Percentiles rank a stretch among this genome's conserved stretches.
Evolutionary conservation across 2,888 invertebrate species (phyloP).

Genomic region (Mesorhabditis spiculigera): DNA sequence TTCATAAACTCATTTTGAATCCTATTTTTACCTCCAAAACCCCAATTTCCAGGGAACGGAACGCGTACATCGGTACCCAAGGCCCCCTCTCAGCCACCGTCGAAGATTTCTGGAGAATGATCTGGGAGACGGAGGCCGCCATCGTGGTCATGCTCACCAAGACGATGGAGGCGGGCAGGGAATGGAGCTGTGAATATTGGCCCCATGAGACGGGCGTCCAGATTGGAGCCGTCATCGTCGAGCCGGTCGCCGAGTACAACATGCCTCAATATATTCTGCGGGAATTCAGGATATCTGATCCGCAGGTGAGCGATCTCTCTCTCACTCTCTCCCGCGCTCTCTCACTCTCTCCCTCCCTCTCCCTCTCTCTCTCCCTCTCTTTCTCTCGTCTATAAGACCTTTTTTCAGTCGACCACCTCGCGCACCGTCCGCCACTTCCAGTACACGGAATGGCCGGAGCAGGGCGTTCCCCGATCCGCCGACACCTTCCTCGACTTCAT

Average conservation of each 20-base stretch:
- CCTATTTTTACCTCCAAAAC: neutral
- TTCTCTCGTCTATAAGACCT: neutral
- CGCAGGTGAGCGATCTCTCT: slow-evolving; percentile 66
- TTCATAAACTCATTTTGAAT: neutral
- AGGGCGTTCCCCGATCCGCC: slow-evolving; percentile 84
- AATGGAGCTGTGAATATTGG: slow-evolving; percentile 99
- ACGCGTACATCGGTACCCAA: slow-evolving; percentile 95
- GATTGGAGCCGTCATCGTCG: slow-evolving; percentile 89
- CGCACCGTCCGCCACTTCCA: slow-evolving; percentile 90
- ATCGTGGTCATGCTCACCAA: slow-evolving; percentile 87
- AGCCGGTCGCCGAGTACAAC: slow-evolving; percentile 98
- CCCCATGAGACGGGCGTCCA: slow-evolving; percentile 73
- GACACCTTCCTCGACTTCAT: slow-evolving; percentile 99
- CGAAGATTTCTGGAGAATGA: slow-evolving; percentile 98
- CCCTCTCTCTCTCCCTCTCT: neutral
- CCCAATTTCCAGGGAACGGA: slow-evolving; percentile 63
- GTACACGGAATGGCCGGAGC: slow-evolving; percentile 66
- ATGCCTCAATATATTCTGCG: slow-evolving; percentile 98
- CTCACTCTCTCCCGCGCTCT: too few species aligned
- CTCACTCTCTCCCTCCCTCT: too few species aligned
- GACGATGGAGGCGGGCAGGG: slow-evolving; percentile 65
- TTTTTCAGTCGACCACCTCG: slow-evolving; percentile 78
- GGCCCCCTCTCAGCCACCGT: slow-evolving; percentile 94
- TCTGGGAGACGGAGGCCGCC: slow-evolving; percentile 99
- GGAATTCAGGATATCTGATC: slow-evolving; percentile 96